Base-by-base conservation (phyloP, 2,888 invertebrate genomes). In the Brachypterus glaber region DNA sequence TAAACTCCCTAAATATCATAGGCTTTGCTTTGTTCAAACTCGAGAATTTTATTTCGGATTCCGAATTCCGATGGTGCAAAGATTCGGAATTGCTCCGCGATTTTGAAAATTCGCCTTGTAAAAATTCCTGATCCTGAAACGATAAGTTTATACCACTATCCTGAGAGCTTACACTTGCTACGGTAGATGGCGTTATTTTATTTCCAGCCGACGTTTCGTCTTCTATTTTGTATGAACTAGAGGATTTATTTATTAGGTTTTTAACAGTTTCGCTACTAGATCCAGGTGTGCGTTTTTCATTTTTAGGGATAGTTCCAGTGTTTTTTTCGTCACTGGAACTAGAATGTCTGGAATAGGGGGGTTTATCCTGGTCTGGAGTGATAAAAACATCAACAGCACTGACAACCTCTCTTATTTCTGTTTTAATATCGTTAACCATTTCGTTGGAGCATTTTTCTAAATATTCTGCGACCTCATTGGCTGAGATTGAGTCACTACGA, bases 351-450 rank as follows among this genome's bases (percentile, higher is more conserved):
- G 62, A 62, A 44, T 55, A 62, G 0, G 55, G 47, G 32, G 55
- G 50, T 34, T 59, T 59, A 17, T 63, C 62, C 26, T 52, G 55
- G 39, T 62, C 62, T 1, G 66, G 66, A 1, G 64, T 62, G 30
- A 66, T 64, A 39, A 64, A 66, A 4, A 64, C 82, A 48, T 83
- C 82, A 2, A 84, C 83, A 30, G 81, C 79, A 57, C 71, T 79
- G 1, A 79, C 79, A 64, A 79, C 77, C 59, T 80, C 82, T 32
- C 82, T 71, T 44, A 82, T 82, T 60, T 83, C 83, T 3, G 79
- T 79, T 59, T 82, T 85, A 13, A 85, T 79, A 66, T 84, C 82
- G 35, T 80, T 81, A 5, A 82, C 81, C 78, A 84, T 82, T 58
- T 82, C 79, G 55, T 74, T 77, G 0, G 83, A 82, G 58, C 82